A percentile compares a stretch with the other conserved stretches of the same genome.
phyloP scores from a whole-genome alignment of 1,140 invertebrate genomes.

The Drosophila guanche region DNA sequence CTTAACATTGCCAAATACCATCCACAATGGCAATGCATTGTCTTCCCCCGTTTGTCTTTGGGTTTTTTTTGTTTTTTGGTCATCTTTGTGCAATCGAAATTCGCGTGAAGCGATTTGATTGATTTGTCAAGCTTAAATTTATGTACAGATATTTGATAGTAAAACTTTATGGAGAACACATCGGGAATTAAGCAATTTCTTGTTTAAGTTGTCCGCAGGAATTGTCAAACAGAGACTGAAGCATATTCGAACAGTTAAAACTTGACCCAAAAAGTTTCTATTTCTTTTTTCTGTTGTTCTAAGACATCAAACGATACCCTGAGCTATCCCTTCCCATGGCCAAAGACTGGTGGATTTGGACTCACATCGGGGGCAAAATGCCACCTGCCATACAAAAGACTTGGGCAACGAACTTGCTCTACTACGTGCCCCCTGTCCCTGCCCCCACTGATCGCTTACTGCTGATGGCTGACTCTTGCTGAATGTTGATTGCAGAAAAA shows the following conservation, averaged over 20 bases:
- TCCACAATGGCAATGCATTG: slow-evolving; percentile 36
- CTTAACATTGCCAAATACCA: slow-evolving; percentile 40
- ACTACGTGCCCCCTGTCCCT: too few relatives aligned
- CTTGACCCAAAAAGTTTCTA: too few relatives aligned
- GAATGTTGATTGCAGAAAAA: slow-evolving; percentile 21
- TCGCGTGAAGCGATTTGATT: slow-evolving; percentile 48
- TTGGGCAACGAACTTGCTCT: slow-evolving; percentile 74
- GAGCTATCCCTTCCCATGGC: too few relatives aligned
- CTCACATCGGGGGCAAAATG: slow-evolving; percentile 2
- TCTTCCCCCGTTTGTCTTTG: slow-evolving; percentile 6
- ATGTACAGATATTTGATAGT: slow-evolving; percentile 16
- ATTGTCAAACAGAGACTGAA: too few relatives aligned
- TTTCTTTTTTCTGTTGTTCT: too few relatives aligned
- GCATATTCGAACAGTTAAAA: too few relatives aligned
- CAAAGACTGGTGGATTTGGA: too few relatives aligned
- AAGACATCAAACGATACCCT: too few relatives aligned
- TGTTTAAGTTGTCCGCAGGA: too few relatives aligned
- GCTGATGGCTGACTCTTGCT: neutral
- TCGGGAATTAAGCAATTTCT: too few relatives aligned
- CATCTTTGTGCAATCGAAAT: slow-evolving; percentile 49
- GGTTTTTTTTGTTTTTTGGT: neutral
- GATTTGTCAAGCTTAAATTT: slow-evolving; percentile 41
- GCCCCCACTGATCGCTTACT: neutral
- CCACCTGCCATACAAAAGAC: slow-evolving; percentile 67
- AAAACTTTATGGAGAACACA: slow-evolving; percentile 15